Conservation (phyloP, 2,797 vertebrate genomes). For the Bradypodion ventrale region DNA sequence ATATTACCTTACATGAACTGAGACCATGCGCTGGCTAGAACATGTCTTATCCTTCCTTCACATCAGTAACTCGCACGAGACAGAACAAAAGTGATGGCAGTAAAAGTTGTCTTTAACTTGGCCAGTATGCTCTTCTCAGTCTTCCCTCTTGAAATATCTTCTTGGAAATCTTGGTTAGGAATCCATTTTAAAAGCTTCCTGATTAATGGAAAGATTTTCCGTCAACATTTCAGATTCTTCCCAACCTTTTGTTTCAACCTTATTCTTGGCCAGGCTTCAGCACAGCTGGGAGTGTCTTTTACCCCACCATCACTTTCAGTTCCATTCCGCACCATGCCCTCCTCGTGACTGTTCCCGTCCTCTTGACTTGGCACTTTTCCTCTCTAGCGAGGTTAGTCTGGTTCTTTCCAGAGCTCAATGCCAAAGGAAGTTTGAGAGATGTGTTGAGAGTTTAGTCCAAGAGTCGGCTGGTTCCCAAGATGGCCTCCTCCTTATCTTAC, state of each 20-base stretch:
- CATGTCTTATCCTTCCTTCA: neutral
- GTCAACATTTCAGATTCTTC: neutral
- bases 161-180: neutral
- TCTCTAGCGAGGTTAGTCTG: conserved; percentile 12
- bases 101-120: neutral
- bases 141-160: neutral
- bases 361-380: neutral
- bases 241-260: neutral
- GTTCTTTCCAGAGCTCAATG: conserved; percentile 37
- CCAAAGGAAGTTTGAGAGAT: neutral
- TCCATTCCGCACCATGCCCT: neutral
- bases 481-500: conserved; percentile 25
- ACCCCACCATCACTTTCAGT: neutral
- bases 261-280: neutral
- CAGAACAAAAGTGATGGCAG: neutral
- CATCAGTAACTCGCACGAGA: too few relatives aligned
- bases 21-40: neutral
- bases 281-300: neutral
- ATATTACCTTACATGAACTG: neutral
- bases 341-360: neutral
- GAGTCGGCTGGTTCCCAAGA: conserved; percentile 25
- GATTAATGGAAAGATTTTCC: neutral
- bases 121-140: neutral
- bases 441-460: neutral
- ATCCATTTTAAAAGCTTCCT: neutral